Evolutionary conservation across 2,888 invertebrate species (phyloP), one percentile per base, ranked within the genome.

Genomic region (Slavum lentiscoides): DNA sequence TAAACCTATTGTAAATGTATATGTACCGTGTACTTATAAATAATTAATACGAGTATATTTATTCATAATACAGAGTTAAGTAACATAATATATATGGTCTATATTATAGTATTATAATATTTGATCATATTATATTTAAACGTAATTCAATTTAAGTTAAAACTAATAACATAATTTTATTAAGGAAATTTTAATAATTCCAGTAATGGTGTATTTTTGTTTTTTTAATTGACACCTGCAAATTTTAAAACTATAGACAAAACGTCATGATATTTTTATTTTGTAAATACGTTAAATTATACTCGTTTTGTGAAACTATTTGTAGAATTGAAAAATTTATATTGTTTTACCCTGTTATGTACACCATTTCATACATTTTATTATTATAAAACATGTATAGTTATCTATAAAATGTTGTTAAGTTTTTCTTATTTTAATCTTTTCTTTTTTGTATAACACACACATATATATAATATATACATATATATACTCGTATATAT

Each of bases 401-500:
- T 77, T 69, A 68, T 49, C 21, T 55, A 19, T 70, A 69, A 70
- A 23, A 55, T 77, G 53, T 69, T 69, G 62, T 77, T 77, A 77
- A 62, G 59, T 77, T 77, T 77, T 70, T 70, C 69, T 62, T 61
- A 61, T 77, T 77, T 59, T 37, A 69, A 77, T 66, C 37, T 69
- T 61, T 69, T 77, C 8, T 49, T 69, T 69, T 77, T 37, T 59
- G 23, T 68, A 61, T 59, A 43, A 53, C 21, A 75, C 43, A 67
- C n/a, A n/a, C n/a, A n/a, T 49, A 64, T 55, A 66, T 15, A 55
- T 70, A 75, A 75, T 66, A 68, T 59, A n/a, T n/a, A n/a, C n/a
- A n/a, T n/a, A n/a, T n/a, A n/a, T n/a, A n/a, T n/a, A n/a, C n/a
- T n/a, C n/a, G n/a, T 49, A 64, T 55, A 66, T 15, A 55, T 70